Conservation (phyloP, 2,113 vertebrate species). For the Caranx melampygus region DNA sequence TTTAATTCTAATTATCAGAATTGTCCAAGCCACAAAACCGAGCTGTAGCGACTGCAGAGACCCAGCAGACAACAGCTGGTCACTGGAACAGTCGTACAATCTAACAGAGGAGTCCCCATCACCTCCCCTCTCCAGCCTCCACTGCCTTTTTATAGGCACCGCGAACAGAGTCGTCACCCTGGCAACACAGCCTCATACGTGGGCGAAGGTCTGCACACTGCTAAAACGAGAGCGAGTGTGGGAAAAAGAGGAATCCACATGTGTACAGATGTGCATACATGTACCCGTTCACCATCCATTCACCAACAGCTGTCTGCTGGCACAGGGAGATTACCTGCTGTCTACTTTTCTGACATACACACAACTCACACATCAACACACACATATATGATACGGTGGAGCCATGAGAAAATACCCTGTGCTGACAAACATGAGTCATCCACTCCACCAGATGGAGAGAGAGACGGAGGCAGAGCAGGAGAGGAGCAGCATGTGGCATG, state of each 20-base stretch:
- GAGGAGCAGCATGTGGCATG: constrained; percentile 28
- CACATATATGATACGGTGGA: not conserved
- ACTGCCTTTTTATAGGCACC: constrained; percentile 37
- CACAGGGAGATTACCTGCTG: not conserved
- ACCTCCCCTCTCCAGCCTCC: not conserved
- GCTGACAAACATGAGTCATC: constrained; percentile 47
- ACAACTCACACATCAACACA: not conserved
- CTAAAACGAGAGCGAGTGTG: not conserved
- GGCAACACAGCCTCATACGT: constrained; percentile 32
- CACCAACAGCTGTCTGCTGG: constrained; percentile 11
- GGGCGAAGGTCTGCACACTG: not conserved
- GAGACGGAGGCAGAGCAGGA: constrained; percentile 30
- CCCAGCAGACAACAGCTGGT: not conserved
- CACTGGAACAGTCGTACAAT: constrained; percentile 1
- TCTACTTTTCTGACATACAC: not conserved
- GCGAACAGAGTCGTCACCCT: constrained; percentile 25
- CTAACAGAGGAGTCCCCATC: constrained; percentile 1
- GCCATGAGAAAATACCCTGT: constrained; percentile 57
- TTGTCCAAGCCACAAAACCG: not conserved
- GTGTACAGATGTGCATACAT: constrained; percentile 8
- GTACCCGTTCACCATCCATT: not conserved
- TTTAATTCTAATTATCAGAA: not conserved
- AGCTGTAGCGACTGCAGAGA: not conserved
- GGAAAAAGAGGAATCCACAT: not conserved
- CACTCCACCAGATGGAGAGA: constrained; percentile 51